A percentile compares a stretch with the other conserved stretches of the same genome.
Conservation (phyloP, 2,113 vertebrate species). For the Tetraodon nigroviridis region DNA sequence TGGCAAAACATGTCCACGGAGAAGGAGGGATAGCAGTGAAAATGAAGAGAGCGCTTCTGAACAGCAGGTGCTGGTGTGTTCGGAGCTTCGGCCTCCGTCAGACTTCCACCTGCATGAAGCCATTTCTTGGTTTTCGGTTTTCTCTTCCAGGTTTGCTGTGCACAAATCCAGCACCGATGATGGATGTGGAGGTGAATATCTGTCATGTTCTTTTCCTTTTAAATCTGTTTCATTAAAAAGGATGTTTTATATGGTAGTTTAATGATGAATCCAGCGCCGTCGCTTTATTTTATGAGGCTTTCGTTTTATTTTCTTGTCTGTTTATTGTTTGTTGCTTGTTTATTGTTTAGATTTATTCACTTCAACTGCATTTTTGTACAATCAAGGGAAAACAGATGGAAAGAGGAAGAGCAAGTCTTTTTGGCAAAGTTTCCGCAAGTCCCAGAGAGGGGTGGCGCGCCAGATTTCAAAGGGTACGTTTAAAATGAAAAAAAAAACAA, state of each 20-base stretch:
- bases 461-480: slow-evolving; percentile 86
- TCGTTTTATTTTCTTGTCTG: background rate
- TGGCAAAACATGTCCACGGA: slow-evolving; percentile 18
- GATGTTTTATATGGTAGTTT: background rate
- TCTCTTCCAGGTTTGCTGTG: slow-evolving; percentile 80
- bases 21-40: slow-evolving; percentile 45
- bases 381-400: slow-evolving; percentile 85
- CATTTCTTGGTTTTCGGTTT: slow-evolving; percentile 29
- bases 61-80: slow-evolving; percentile 53
- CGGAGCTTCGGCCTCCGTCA: background rate
- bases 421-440: slow-evolving; percentile 93
- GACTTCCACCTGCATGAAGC: background rate
- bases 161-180: slow-evolving; percentile 93
- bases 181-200: slow-evolving; percentile 80
- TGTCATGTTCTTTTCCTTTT: background rate
- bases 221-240: background rate
- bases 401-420: slow-evolving; percentile 96
- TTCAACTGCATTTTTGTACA: background rate
- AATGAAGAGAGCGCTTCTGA: slow-evolving; percentile 64
- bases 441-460: slow-evolving; percentile 83
- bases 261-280: background rate
- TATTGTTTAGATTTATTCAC: background rate
- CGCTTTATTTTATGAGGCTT: too few species aligned
- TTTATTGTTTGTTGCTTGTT: background rate
- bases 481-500: background rate